Evolutionary conservation across 2,797 vertebrate species (phyloP), one percentile per base, ranked within the genome.

Genomic region (Sebastes paucispinis): DNA sequence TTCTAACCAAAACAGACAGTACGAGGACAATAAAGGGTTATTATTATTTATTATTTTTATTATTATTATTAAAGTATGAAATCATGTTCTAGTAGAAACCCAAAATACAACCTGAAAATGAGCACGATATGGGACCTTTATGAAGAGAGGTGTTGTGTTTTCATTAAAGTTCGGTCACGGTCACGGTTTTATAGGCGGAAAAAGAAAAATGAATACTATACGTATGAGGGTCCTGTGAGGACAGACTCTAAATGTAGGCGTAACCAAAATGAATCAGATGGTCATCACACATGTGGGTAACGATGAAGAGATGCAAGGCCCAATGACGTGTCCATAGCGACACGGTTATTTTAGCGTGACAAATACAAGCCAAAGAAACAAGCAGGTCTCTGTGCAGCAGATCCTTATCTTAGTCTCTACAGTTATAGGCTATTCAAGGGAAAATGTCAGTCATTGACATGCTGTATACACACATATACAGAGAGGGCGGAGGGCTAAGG

Each of bases 391-490:
- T 25, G 36, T 75, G 74, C 69, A 69, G 58, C 73, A 59, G 27
- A 27, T 77, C 73, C 87, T 93, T 91, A 91, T 93, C 91, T 90
- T 31, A 36, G 36, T 73, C 75, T 50, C 74, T 27, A 59, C 78
- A 80, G 86, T 72, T 14, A 39, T 14, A 39, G 24, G 64, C 91
- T 73, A 91, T 92, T 92, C 75, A 92, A 88, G 87, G 85, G 80
- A 83, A 89, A 88, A 88, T 81, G 89, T 88, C 90, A 88, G 80
- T 88, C 85, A 77, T 67, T 57, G 77, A 71, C 83, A 66, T 67
- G 79, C 63, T 78, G 71, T 64, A 32, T 27, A 47, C 20, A 69
- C 32, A 73, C 82, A 22, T 62, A 25, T 69, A 60, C 64, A 73
- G 52, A 2, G 36, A 39, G 36, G 36, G 36, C 1, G 12, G 36